Percentiles rank a stretch among this genome's conserved stretches.
phyloP scores from a whole-genome alignment of 2,797 vertebrate genomes.

The Amphiprion clarkii region DNA sequence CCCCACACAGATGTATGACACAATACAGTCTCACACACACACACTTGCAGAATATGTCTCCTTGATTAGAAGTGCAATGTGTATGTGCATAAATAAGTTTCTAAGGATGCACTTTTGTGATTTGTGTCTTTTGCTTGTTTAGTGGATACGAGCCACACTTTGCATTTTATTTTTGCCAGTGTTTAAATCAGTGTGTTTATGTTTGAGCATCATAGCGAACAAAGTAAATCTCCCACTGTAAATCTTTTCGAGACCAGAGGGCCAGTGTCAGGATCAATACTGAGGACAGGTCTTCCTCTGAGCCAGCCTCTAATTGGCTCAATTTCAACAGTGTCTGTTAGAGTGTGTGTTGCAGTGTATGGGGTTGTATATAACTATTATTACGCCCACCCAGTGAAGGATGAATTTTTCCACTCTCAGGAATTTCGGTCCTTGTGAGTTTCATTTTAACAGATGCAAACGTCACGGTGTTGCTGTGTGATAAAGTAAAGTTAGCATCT shows the following conservation, averaged over 20 bases:
- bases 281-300: constrained; percentile 74
- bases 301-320: constrained; percentile 77
- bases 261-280: constrained; percentile 84
- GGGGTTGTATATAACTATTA: constrained; percentile 55
- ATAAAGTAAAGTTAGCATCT: constrained; percentile 17
- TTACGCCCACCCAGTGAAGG: constrained; percentile 45
- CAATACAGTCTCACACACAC: constrained; percentile 9
- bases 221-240: constrained; percentile 78
- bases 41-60: constrained; percentile 26
- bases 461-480: neutral
- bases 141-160: constrained; percentile 49
- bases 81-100: constrained; percentile 50
- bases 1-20: neutral
- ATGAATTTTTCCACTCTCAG: constrained; percentile 47
- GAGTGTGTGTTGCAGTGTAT: constrained; percentile 28
- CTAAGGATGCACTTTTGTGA: constrained; percentile 19
- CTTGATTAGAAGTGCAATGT: constrained; percentile 45
- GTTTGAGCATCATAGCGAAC: constrained; percentile 70
- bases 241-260: constrained; percentile 80
- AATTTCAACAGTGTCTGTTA: constrained; percentile 57
- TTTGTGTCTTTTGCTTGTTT: neutral
- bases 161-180: constrained; percentile 42
- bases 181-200: constrained; percentile 41
- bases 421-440: constrained; percentile 40
- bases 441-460: constrained; percentile 29